Conservation (phyloP, 2,113 vertebrate species). For the Solea solea region DNA sequence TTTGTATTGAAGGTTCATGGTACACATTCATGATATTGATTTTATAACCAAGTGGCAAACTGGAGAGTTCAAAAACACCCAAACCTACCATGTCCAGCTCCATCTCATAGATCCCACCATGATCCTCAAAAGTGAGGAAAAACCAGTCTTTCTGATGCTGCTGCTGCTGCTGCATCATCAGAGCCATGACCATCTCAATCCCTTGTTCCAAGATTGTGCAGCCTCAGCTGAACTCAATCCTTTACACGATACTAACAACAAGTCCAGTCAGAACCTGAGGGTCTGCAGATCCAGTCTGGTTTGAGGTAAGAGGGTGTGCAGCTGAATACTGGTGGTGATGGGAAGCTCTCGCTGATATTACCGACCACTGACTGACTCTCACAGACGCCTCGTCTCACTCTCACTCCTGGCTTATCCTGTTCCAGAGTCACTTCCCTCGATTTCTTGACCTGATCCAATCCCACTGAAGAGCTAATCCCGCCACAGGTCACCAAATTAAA, state of each 20-base stretch:
- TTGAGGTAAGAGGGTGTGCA: background rate
- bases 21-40: too few species aligned
- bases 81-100: conserved; percentile 81
- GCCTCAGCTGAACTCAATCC: conserved; percentile 2
- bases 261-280: background rate
- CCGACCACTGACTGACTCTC: conserved; percentile 4
- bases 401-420: background rate
- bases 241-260: conserved; percentile 3
- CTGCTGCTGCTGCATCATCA: conserved; percentile 64
- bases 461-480: conserved; percentile 66
- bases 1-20: too few species aligned
- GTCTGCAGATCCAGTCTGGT: conserved; percentile 10
- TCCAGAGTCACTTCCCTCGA: conserved; percentile 35
- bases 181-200: conserved; percentile 55
- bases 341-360: conserved; percentile 20
- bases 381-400: background rate
- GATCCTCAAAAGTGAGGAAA: conserved; percentile 79
- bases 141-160: conserved; percentile 51
- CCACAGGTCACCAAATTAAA: conserved; percentile 61
- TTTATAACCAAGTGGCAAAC: background rate
- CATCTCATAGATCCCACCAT: conserved; percentile 76
- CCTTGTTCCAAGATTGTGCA: background rate
- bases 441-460: conserved; percentile 38
- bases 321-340: conserved; percentile 4
- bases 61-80: background rate